Conservation (phyloP, 2,797 vertebrate genomes). For the Coracias cyanogaster region DNA sequence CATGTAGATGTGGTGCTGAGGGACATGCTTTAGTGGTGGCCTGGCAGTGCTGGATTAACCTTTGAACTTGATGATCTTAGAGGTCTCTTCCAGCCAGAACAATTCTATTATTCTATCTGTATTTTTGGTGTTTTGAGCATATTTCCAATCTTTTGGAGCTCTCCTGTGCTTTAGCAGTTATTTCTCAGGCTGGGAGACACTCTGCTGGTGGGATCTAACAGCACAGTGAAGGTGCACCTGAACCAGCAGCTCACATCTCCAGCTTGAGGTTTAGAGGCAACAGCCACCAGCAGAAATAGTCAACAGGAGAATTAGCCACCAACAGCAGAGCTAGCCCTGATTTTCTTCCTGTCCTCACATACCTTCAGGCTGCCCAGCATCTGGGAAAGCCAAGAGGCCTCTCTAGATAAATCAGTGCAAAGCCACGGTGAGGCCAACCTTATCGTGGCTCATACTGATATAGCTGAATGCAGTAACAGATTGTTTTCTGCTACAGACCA, state of each 20-base stretch:
- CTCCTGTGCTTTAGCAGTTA: neutral
- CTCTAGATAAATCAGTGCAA: neutral
- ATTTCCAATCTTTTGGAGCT: neutral
- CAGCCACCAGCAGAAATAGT: neutral
- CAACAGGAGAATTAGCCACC: neutral
- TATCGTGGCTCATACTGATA: neutral
- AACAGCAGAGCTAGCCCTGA: neutral
- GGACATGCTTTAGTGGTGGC: no score
- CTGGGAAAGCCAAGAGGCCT: neutral
- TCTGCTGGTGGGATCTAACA: conserved; percentile 44
- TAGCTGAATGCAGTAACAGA: neutral
- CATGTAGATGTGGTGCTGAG: no score
- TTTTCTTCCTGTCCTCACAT: neutral
- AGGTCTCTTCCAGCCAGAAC: no score
- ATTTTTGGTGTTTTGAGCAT: neutral
- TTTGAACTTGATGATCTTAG: no score
- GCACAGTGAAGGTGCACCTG: neutral
- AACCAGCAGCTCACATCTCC: neutral
- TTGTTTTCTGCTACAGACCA: fast-evolving
- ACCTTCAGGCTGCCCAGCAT: neutral
- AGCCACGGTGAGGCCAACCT: neutral
- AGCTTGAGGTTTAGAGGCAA: neutral
- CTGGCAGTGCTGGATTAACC: no score
- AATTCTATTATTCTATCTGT: neutral
- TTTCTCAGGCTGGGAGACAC: conserved; percentile 52